Evolutionary conservation across 2,888 invertebrate species (phyloP), one percentile per base, ranked within the genome.

Genomic region (Cartodere bifasciata): DNA sequence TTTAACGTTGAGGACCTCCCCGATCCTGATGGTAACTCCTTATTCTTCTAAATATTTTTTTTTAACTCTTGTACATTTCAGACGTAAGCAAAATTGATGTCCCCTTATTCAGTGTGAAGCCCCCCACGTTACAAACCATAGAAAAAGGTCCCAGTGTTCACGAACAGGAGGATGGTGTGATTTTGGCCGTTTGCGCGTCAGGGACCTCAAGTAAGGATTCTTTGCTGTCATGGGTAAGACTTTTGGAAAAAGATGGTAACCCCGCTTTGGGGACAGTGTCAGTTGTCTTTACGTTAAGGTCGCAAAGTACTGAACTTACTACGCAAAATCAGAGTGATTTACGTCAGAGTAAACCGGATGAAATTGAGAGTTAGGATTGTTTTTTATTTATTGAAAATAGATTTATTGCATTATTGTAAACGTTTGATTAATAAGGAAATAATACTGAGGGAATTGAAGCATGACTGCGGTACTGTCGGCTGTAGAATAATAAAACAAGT

Each of bases 181-280:
- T 94, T 47, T 71, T 87, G 42, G 81, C 80, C 5, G 67, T 90
- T 29, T 90, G 90, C 62, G 87, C 88, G 14, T 92, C 94, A 34
- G 94, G 94, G 29, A 81, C 85, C 6, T 85, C 86, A 10, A 80
- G 82, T 34, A 76, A 86, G 59, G 91, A 92, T 60, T 92, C 94
- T 0, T 60, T 95, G 4, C 59, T 92, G n/a, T 87, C 90, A 0
- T 95, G 85, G 91, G 75, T 92, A 49, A 70, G 87, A 30, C 68
- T 81, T 47, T 55, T 91, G 41, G 83, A 91, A 56, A 69, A 68
- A 34, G 63, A 75, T 49, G 74, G 70, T 1, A 87, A 88, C 61
- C 80, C 86, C 0, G 54, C 65, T 6, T 59, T 95, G 35, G 68
- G 71, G 29, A 64, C 68, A 37, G 70, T 86, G 45, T 83, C 88